Evolutionary conservation across 2,113 vertebrate species (phyloP).

Genomic region (Illadopsis cleaveri): DNA sequence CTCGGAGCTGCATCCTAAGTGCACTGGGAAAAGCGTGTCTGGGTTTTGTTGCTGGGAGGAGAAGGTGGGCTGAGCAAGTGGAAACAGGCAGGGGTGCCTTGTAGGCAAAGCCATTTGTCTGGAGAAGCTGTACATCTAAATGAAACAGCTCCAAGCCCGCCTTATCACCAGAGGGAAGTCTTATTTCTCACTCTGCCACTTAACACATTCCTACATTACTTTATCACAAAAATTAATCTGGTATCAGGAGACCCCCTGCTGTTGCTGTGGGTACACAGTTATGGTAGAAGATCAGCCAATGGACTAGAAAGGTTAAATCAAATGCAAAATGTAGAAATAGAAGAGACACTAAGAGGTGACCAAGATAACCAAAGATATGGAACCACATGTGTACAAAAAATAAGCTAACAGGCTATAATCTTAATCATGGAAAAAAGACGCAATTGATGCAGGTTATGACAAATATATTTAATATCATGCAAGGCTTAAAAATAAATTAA

Average conservation of each 20-base stretch:
- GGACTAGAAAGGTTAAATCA: not conserved
- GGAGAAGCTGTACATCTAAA: not conserved
- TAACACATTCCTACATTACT: not conserved
- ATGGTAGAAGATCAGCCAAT: not conserved
- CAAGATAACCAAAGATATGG: not conserved
- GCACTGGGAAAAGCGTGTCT: fast-evolving
- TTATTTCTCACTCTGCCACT: not conserved
- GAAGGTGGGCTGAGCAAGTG: not conserved
- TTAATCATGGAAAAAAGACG: not conserved
- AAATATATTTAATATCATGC: not conserved
- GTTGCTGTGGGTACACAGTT: not conserved
- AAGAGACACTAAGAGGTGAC: not conserved
- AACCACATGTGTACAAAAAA: not conserved
- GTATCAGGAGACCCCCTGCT: not conserved
- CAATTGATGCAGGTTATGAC: not conserved
- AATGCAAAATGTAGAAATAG: not conserved
- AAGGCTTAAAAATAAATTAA: not conserved
- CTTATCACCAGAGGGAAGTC: not conserved
- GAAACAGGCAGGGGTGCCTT: not conserved
- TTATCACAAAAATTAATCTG: not conserved
- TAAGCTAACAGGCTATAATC: not conserved
- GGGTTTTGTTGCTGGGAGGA: not conserved
- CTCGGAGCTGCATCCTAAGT: not conserved
- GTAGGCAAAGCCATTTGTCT: not conserved
- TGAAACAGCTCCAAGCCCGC: not conserved